Evolutionary conservation across 2,888 invertebrate genomes (phyloP).

Genomic region (Odontocolon sp.): DNA sequence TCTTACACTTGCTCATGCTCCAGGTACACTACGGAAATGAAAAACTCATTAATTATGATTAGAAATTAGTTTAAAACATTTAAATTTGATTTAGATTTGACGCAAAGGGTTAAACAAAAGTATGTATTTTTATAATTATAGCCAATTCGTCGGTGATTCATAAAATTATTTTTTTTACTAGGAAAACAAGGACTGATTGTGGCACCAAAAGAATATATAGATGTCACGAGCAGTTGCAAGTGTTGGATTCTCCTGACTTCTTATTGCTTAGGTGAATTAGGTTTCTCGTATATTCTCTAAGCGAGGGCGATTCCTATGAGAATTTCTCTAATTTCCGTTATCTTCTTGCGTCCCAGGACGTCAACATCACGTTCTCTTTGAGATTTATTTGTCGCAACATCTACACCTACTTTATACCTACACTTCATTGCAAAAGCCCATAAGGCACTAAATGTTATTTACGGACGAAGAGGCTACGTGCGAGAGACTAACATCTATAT

Average conservation of each 20-base stretch:
- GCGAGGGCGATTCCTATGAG: neutral
- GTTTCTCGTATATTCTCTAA: neutral
- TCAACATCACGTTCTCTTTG: neutral
- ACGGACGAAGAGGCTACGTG: neutral
- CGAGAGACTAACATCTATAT: neutral
- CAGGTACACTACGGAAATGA: too few species aligned
- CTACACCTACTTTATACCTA: neutral
- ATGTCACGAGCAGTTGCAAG: neutral
- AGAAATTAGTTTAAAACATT: too few species aligned
- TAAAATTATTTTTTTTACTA: too few species aligned
- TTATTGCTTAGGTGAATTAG: neutral
- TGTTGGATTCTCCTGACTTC: neutral
- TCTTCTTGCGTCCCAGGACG: too few species aligned
- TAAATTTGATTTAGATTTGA: too few species aligned
- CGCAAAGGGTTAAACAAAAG: too few species aligned
- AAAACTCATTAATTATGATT: too few species aligned
- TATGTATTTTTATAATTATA: too few species aligned
- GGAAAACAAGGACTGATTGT: too few species aligned
- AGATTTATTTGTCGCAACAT: neutral
- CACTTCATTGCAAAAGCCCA: neutral
- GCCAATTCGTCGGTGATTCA: too few species aligned
- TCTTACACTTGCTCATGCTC: too few species aligned
- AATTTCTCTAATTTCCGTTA: neutral
- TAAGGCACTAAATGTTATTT: constrained; percentile 9
- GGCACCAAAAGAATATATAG: too few species aligned